Evolutionary conservation across 2,113 vertebrate species (phyloP).

Genomic region (human): DNA sequence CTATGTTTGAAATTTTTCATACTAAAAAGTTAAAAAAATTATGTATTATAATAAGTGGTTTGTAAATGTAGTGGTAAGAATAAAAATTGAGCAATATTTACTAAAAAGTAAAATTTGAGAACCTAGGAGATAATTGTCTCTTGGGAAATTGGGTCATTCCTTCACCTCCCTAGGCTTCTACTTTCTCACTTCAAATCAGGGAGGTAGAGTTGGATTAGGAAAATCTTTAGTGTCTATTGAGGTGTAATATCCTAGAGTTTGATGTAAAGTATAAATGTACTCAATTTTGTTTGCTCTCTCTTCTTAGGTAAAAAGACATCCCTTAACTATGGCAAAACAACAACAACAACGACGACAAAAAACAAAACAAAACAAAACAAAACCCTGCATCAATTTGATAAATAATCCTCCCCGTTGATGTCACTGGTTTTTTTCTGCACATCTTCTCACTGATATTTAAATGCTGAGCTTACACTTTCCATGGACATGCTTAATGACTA

Average conservation of each 20-base stretch:
- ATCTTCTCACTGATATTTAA: not conserved
- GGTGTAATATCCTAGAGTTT: not conserved
- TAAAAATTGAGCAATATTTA: not conserved
- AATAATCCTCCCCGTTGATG: not conserved
- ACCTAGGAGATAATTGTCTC: not conserved
- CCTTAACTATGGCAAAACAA: not conserved
- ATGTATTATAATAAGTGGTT: not conserved
- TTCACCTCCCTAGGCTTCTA: not conserved
- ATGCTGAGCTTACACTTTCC: not conserved
- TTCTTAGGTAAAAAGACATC: not conserved
- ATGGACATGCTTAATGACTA: not conserved
- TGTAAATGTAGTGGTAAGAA: not conserved
- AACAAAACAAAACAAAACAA: too few relatives aligned
- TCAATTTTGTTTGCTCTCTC: not conserved
- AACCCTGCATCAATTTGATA: not conserved
- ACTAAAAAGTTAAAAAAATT: not conserved
- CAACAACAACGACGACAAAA: too few relatives aligned
- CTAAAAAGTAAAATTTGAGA: not conserved
- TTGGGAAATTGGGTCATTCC: not conserved
- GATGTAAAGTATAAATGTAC: not conserved
- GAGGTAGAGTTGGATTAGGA: not conserved
- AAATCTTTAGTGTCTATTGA: not conserved
- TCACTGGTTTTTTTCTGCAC: not conserved
- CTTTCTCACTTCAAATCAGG: not conserved
- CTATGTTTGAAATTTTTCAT: not conserved